Conservation (phyloP, 2,113 vertebrate species). For the Sialia sialis region DNA sequence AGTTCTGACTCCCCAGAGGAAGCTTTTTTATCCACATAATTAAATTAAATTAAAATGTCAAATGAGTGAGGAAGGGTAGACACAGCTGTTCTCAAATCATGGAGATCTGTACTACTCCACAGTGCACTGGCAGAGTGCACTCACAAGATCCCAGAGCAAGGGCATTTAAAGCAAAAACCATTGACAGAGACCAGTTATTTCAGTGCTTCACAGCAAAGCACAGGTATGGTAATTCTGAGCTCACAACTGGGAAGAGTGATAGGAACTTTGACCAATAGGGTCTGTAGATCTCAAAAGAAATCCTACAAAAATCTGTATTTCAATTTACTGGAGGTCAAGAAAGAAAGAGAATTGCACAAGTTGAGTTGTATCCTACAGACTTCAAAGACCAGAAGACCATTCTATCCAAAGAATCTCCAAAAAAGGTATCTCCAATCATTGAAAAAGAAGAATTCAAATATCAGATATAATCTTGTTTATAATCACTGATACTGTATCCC, state of each 20-base stretch:
- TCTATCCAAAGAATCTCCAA: neutral
- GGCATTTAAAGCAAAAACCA: neutral
- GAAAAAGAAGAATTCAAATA: neutral
- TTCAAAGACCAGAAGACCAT: neutral
- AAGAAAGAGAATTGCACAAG: neutral
- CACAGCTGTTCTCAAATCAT: neutral
- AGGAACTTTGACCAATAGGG: conserved; percentile 14
- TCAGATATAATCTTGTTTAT: neutral
- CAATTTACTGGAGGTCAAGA: neutral
- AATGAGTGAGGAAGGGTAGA: neutral
- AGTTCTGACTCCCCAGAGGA: neutral
- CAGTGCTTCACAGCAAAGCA: neutral
- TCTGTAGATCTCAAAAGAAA: neutral
- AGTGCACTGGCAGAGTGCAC: neutral
- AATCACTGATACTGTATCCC: neutral
- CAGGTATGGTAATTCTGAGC: neutral
- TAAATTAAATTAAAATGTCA: conserved; percentile 21
- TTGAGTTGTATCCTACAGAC: neutral
- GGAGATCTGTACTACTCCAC: neutral
- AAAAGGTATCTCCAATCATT: neutral
- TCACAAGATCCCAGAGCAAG: neutral
- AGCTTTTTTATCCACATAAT: neutral
- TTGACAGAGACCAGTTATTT: neutral
- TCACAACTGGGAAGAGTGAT: neutral
- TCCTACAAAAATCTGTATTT: neutral